Evolutionary conservation across 2,888 invertebrate species (phyloP).

Genomic region (Drosophila mimica): DNA sequence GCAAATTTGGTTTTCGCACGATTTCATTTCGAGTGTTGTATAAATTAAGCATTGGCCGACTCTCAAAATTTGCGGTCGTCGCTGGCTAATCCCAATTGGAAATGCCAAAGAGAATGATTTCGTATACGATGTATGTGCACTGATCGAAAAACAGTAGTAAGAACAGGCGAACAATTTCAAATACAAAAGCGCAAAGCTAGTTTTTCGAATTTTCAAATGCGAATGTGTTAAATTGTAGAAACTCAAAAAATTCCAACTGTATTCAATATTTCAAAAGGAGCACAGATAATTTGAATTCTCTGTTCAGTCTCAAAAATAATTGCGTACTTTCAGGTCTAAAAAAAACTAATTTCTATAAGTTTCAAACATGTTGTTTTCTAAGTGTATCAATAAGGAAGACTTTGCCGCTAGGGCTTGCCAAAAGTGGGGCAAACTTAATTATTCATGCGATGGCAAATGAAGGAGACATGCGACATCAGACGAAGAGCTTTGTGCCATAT

Average conservation of each 20-base stretch:
- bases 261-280: background rate
- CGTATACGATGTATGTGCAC: slow-evolving; percentile 7
- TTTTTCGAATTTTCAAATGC: background rate
- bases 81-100: slow-evolving; percentile 20
- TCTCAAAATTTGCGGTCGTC: slow-evolving; percentile 47
- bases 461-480: slow-evolving; percentile 31
- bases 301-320: no score
- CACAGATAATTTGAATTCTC: no score
- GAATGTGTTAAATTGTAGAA: background rate
- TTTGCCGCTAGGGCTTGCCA: slow-evolving; percentile 4
- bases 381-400: slow-evolving; percentile 4
- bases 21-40: slow-evolving; percentile 70
- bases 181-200: background rate
- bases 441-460: slow-evolving; percentile 47
- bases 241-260: background rate
- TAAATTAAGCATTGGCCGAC: slow-evolving; percentile 62
- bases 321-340: no score
- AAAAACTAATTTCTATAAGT: background rate
- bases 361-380: background rate
- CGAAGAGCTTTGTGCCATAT: slow-evolving; percentile 13
- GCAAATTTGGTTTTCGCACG: slow-evolving; percentile 74
- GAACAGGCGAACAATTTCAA: background rate
- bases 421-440: slow-evolving; percentile 42
- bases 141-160: background rate
- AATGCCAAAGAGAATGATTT: slow-evolving; percentile 11